Evolutionary conservation across 2,113 vertebrate genomes (phyloP), one percentile per base, ranked within the genome.

Genomic region (Canis aureus): DNA sequence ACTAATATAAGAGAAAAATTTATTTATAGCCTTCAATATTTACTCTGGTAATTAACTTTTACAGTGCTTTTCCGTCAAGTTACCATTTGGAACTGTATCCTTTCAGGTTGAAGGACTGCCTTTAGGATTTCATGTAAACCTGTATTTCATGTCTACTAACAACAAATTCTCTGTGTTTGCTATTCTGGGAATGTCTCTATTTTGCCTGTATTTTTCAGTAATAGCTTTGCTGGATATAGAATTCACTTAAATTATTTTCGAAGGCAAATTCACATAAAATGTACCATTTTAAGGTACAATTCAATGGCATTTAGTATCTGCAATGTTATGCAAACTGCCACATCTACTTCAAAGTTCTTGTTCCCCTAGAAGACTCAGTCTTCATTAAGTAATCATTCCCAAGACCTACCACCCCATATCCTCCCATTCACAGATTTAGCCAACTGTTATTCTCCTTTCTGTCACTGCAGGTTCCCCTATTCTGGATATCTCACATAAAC

Each of bases 21-120:
- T 94, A 88, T 71, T 94, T 94, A 96, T 60, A 88, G 60, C 8
- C 12, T 49, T 94, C 67, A 88, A 96, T 79, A 94, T 83, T 91
- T 94, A 83, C 60, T 51, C 76, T 82, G 71, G 64, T 64, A 94
- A 94, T 81, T 91, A 96, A 94, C n/a, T 91, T 88, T 83, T 71
- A 90, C 12, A 91, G 25, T 91, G 43, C 43, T 64, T 85, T 81
- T 82, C n/a, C 83, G 49, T 55, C 38, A 35, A 78, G 60, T 88
- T 86, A 83, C 82, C 78, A 78, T 96, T 82, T 97, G 81, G 80
- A 76, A 82, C 51, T 66, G 25, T 35, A 92, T 51, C 90, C 13
- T 85, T 89, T 93, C 53, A 64, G 49, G 11, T 27, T 73, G n/a
- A 89, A 79, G 71, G 67, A 60, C 11, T 57, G 69, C 51, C 17